Evolutionary conservation across 2,113 vertebrate species (phyloP).

Genomic region (Sceloporus undulatus): DNA sequence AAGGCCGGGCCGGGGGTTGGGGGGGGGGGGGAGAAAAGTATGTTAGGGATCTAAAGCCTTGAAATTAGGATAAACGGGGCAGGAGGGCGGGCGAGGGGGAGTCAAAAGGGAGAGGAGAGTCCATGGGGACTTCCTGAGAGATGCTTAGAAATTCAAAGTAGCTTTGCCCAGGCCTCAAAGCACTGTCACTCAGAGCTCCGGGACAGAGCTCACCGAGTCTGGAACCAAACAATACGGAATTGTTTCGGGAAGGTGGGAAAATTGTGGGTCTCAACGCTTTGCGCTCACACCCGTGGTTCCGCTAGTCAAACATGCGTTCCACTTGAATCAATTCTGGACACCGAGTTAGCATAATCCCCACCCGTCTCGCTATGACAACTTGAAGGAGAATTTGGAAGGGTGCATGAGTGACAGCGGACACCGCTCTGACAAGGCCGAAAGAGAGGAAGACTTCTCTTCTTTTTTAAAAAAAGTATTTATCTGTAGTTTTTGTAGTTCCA

Average conservation of each 20-base stretch:
- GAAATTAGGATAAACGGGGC: conserved; percentile 44
- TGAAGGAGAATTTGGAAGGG: conserved; percentile 75
- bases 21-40: not conserved
- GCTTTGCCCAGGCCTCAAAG: conserved; percentile 64
- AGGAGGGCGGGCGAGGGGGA: not conserved
- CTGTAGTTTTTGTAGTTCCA: too few relatives aligned
- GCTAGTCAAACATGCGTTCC: conserved; percentile 82
- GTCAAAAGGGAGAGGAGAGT: conserved; percentile 59
- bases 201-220: conserved; percentile 71
- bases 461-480: not conserved
- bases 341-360: conserved; percentile 78
- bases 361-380: conserved; percentile 80
- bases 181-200: conserved; percentile 66
- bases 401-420: conserved; percentile 76
- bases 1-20: too few relatives aligned
- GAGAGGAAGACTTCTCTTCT: not conserved
- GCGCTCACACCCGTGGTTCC: conserved; percentile 76
- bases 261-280: conserved; percentile 75
- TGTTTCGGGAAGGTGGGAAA: conserved; percentile 78
- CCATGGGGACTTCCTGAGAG: conserved; percentile 79
- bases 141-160: conserved; percentile 79
- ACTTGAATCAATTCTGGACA: conserved; percentile 85
- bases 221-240: conserved; percentile 76
- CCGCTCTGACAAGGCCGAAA: conserved; percentile 67
- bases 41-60: conserved; percentile 49